Base-by-base conservation (phyloP, 2,797 vertebrate species). In the Falco biarmicus region DNA sequence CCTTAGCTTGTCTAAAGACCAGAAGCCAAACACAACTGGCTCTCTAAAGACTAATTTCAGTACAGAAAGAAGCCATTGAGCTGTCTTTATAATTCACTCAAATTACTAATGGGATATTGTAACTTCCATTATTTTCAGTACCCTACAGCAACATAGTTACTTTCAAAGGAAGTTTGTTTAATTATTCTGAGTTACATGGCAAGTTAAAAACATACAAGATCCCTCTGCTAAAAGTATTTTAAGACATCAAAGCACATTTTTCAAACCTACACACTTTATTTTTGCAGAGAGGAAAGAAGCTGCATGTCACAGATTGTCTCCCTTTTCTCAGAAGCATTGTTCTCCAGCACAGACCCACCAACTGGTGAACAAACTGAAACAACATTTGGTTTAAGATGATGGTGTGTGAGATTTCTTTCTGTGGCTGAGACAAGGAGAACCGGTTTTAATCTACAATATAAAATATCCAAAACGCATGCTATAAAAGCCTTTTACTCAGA, bases 1-100 rank as follows among this genome's bases (percentile, higher is more conserved):
- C 95, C 84, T 93, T 89, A 95, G 63, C 69, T 51, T 17, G 16
- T 88, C 75, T 89, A 47, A 92, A 86, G 84, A 90, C 70, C 87
- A 96, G 86, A 95, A 94, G 84, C 29, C 73, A 96, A 71, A 96
- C 90, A 97, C 92, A 97, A 96, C 93, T 84, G 91, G 84, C 53
- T 66, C 53, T 91, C 39, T 37, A 63, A 89, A 91, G 78, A 92
- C 85, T 96, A 96, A 93, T 94, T 90, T 95, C 71, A 47, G 54
- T 68, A 78, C 74, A 78, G 69, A 76, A 60, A 94, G 92, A 92
- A 77, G 22, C 28, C 39, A 90, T 1, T 68, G 43, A 87, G 84
- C 70, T 87, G 65, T 75, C 91, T 84, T 82, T 81, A 54, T 73
- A 95, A 92, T 80, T 97, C 92, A 92, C 22, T 65, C 54, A 68